Base-by-base conservation (phyloP, 2,113 vertebrate genomes). In the Pheucticus melanocephalus region DNA sequence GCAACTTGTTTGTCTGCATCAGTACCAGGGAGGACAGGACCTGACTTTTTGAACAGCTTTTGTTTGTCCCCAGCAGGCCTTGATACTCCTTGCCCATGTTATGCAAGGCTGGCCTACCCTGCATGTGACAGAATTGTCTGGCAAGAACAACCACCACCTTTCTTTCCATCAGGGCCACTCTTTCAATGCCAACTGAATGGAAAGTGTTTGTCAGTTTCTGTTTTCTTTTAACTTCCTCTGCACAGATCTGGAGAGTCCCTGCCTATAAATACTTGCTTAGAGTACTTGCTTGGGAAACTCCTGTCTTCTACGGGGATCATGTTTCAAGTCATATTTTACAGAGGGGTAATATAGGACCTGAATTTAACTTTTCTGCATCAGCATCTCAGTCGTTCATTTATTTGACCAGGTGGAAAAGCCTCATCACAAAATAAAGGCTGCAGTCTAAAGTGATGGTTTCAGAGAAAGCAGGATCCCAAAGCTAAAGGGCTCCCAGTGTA, bases 161-260 rank as follows among this genome's bases (percentile, higher is more conserved):
- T 65, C 50, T 54, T 73, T 42, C 64, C 25, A 88, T 65, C 47
- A 68, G 79, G 40, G 40, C 37, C 2, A 6, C 71, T 90, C 76
- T 73, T 88, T 70, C 50, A 65, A 0, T 65, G 37, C 39, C 28
- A 27, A 59, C 50, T 48, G 66, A 76, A 82, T 50, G 42, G 48
- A 61, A 92, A 80, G 21, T 23, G 57, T 65, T 88, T 82, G 76
- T 42, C 63, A 65, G 9, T 80, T 88, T 90, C 57, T 75, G 27
- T 45, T 82, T 78, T 73, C 51, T 81, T 96, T 95, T 80, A 7
- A 70, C 86, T 94, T 90, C 71, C 71, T 79, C 82, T 91, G 70
- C 63, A 45, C 57, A 53, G 70, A 79, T 79, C 78, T 82, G 92
- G 61, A 93, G 22, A 76, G 37, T 17, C 28, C 24, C 59, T 90